Evolutionary conservation across 2,113 vertebrate genomes (phyloP), one percentile per base, ranked within the genome.

Genomic region (Chitala chitala): DNA sequence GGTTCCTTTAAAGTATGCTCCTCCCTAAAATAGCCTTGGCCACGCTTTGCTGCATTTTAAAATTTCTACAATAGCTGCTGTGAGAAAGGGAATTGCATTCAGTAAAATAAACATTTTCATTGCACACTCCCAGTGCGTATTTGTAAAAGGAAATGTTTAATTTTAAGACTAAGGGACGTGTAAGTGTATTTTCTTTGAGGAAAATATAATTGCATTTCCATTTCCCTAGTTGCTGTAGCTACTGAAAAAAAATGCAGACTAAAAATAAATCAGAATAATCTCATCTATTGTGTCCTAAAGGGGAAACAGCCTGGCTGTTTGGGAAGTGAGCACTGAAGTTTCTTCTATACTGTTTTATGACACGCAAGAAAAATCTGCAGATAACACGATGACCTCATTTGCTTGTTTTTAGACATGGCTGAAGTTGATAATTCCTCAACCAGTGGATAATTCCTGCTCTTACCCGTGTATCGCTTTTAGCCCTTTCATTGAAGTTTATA

Each of bases 251-350:
- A n/a, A 15, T 38, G 40, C 31, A 48, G 33, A 64, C 58, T 29
- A 73, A 73, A 55, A 40, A 54, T 1, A 29, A 33, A 1, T 29
- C 36, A 55, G 40, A 71, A 71, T 71, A 54, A 71, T 40, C n/a
- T 71, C 17, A 40, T 31, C 38, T 66, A 51, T 68, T 68, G 10
- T 29, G 20, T 31, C 5, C 65, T 69, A n/a, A 7, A 55, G 17
- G 56, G 24, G 5, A 64, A 50, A 38, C 24, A 31, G 54, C 40
- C 48, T 61, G 59, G 26, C 48, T 48, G 22, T 61, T 1, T 22
- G 38, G 12, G 44, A 68, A 48, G 22, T 42, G 53, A 72, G n/a
- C 29, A 72, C 22, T 38, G n/a, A 5, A 68, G 42, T 68, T 48
- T 46, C 13, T 17, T 13, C 10, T 46, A 36, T 26, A 68, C 9